Evolutionary conservation across 2,888 invertebrate genomes (phyloP).

Genomic region (Sinohyriopsis cumingii): DNA sequence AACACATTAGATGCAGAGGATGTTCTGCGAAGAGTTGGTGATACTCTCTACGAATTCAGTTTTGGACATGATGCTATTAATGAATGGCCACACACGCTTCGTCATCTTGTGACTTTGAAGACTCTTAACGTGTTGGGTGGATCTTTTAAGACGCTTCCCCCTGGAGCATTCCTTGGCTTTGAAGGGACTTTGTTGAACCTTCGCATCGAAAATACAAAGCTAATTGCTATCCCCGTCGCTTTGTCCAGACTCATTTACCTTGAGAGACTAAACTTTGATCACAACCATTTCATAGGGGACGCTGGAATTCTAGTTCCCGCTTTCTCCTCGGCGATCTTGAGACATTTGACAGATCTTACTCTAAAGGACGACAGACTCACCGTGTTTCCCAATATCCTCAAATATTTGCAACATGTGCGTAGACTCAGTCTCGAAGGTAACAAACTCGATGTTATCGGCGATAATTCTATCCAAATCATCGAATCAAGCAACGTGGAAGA

Average conservation of each 20-base stretch:
- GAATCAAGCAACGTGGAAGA: conserved; percentile 29
- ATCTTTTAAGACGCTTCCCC: conserved; percentile 33
- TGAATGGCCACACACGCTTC: conserved; percentile 36
- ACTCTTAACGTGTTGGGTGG: conserved; percentile 31
- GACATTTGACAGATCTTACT: conserved; percentile 27
- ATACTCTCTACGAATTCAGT: conserved; percentile 31
- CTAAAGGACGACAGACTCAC: conserved; percentile 41
- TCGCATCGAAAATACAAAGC: conserved; percentile 36
- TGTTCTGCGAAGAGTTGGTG: conserved; percentile 32
- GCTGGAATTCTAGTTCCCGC: conserved; percentile 40
- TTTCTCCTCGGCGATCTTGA: conserved; percentile 22
- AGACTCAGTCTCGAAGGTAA: conserved; percentile 42
- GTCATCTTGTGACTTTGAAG: conserved; percentile 33
- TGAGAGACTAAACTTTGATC: conserved; percentile 34
- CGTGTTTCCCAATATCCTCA: conserved; percentile 35
- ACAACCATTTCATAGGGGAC: conserved; percentile 40
- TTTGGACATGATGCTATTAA: conserved; percentile 29
- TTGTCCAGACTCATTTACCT: conserved; percentile 29
- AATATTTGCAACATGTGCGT: conserved; percentile 26
- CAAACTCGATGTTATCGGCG: conserved; percentile 44
- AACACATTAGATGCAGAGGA: conserved; percentile 4
- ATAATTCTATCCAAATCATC: conserved; percentile 33
- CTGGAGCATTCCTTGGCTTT: conserved; percentile 43
- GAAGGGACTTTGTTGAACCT: conserved; percentile 39
- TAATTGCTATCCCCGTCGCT: conserved; percentile 40